Evolutionary conservation across 2,888 invertebrate species (phyloP), one percentile per base, ranked within the genome.

Genomic region (Rhodophaea formosa): DNA sequence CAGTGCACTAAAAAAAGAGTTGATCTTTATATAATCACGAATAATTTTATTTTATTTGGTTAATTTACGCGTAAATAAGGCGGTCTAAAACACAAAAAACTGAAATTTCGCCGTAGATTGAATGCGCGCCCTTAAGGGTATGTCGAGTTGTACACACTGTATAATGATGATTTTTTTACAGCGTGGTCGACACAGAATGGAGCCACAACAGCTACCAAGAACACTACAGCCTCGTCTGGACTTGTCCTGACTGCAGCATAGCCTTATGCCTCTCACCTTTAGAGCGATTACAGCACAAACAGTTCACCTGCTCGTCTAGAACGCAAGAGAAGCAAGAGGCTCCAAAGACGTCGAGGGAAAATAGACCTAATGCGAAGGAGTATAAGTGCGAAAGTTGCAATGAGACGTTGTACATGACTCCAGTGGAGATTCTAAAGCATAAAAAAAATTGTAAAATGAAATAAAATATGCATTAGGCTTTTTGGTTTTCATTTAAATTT

Each of bases 361-460:
- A 74, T 63, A 82, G 80, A 74, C 87, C 93, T 57, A 95, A 95
- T 75, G 88, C 93, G 0, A 92, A 92, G 77, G 86, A 92, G 46
- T 97, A 94, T 84, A 92, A 92, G 66, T 98, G 98, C 79, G 88
- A 93, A 8, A 91, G 82, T 67, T 98, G 98, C 83, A 86, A 93
- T 2, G 88, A 94, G 67, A 92, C 92, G 6, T 82, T 97, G 59
- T 91, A 93, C 70, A 85, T 97, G 65, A 95, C 96, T 10, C 94
- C 96, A 5, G 95, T 96, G 17, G 97, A 98, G 79, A 95, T 97
- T 78, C 91, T 98, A 62, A 96, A 94, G 71, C 98, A 98, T 87
- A 97, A 94, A 77, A 96, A 94, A 73, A 88, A 84, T 67, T 94
- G 94, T 82, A 81, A 80, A 64, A 72, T 72, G 62, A 80, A 87